Conservation (phyloP, 2,888 invertebrate genomes). For the Chaetogeoica ovagalla region DNA sequence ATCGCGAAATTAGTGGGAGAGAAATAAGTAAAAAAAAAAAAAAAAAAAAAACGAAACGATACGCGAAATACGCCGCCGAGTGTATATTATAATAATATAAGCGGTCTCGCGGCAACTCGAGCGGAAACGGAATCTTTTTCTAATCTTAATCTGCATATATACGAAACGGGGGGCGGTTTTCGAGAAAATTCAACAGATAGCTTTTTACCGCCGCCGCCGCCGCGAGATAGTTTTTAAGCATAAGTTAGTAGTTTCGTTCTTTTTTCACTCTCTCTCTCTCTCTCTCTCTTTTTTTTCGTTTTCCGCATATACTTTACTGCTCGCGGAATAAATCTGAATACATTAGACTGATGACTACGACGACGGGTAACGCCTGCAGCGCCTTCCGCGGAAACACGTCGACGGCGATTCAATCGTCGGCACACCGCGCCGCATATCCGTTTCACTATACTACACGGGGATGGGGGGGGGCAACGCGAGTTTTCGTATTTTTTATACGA, state of each 20-base stretch:
- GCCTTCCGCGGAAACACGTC: conserved; percentile 27
- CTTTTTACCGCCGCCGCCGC: conserved; percentile 22
- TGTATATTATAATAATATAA: background rate
- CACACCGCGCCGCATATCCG: background rate
- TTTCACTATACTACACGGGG: background rate
- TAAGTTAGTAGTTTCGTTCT: conserved; percentile 19
- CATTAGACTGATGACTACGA: conserved; percentile 46
- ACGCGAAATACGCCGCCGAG: background rate
- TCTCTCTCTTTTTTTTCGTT: too few relatives aligned
- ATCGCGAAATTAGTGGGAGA: conserved; percentile 46
- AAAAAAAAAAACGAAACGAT: conserved; percentile 12
- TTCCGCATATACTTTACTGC: conserved; percentile 27
- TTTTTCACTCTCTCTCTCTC: too few relatives aligned
- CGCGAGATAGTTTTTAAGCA: conserved; percentile 48
- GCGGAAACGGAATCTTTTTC: conserved; percentile 52
- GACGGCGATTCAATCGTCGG: conserved; percentile 44
- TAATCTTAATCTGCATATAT: conserved; percentile 50
- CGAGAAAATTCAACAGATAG: conserved; percentile 52
- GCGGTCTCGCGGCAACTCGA: conserved; percentile 37
- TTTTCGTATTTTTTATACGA: too few relatives aligned
- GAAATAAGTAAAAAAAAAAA: background rate
- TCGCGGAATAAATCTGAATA: conserved; percentile 51
- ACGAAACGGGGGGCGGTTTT: conserved; percentile 45
- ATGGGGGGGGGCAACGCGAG: too few relatives aligned
- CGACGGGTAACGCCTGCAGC: background rate